Percentiles rank a stretch among this genome's conserved stretches.
Evolutionary conservation across 2,888 invertebrate genomes (phyloP).

Genomic region (Cephus nigrinus): DNA sequence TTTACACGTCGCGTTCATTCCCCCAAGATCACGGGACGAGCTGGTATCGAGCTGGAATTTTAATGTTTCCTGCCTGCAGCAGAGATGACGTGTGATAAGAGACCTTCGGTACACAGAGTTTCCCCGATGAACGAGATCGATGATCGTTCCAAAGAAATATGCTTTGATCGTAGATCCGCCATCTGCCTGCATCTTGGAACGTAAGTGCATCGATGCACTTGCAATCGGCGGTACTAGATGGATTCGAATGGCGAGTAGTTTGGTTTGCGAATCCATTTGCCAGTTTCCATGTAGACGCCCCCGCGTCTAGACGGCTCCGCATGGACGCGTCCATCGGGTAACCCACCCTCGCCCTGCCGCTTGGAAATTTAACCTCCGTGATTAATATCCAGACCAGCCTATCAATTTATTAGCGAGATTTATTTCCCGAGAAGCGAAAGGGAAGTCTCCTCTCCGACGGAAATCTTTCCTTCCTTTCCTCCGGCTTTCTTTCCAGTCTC

Average conservation of each 20-base stretch:
- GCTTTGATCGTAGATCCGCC: not conserved
- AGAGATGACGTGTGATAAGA: not conserved
- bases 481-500: not conserved
- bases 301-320: constrained; percentile 29
- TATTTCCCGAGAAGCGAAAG: not conserved
- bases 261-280: constrained; percentile 23
- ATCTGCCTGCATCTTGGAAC: constrained; percentile 9
- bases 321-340: not conserved
- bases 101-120: not conserved
- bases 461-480: not conserved
- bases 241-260: constrained; percentile 14
- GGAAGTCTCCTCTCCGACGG: not conserved
- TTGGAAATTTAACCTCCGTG: constrained; percentile 3
- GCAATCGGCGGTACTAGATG: constrained; percentile 25
- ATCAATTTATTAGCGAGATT: constrained; percentile 2
- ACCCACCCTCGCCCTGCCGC: not conserved
- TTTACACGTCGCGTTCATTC: not conserved
- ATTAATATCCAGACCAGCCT: not conserved
- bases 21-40: constrained; percentile 19
- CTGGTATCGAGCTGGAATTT: not conserved
- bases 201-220: constrained; percentile 11
- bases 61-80: not conserved
- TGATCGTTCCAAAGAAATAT: not conserved
- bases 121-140: not conserved
- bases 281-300: constrained; percentile 26